Base-by-base conservation (phyloP, 2,113 vertebrate genomes). In the Paracanthobrama guichenoti region DNA sequence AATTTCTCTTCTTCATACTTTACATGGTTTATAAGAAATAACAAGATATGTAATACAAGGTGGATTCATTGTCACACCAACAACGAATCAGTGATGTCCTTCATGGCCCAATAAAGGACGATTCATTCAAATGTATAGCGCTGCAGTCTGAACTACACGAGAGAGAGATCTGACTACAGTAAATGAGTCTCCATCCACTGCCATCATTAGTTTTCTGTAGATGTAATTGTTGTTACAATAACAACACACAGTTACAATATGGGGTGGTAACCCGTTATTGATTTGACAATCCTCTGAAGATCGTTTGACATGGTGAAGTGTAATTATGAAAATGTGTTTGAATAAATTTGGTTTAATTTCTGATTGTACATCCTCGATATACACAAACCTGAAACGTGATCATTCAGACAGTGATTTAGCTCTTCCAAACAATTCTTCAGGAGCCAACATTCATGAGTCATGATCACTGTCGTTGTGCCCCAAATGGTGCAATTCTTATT, bases 21-120 rank as follows among this genome's bases (percentile, higher is more conserved):
- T 72, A 57, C 5, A 28, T 39, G n/a, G 50, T 73, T 82, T 14
- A 62, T 42, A 46, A 79, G 55, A 44, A 79, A 16, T 39, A 28
- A 8, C 59, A 48, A 67, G 16, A 69, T 84, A 69, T 44, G 22
- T 39, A 31, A 77, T 22, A 57, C 74, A 57, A 84, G 75, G 59
- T 48, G 5, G 22, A 53, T 79, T 57, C 46, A 55, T 55, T 66
- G 42, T 35, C 9, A 66, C 78, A 80, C 55, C 59, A 79, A 24
- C 59, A 76, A 69, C 22, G 48, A 66, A 59, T 71, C 81, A 48
- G 22, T 48, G 53, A 42, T 31, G 31, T 18, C 53, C 53, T 59
- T 59, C 57, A 48, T 16, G 42, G 24, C 24, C 39, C 42, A n/a
- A 26, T 20, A 53, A 62, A 81, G 44, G 46, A n/a, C 8, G 28